Conservation (phyloP, 1,140 invertebrate species). For the Chymomyza costata region DNA sequence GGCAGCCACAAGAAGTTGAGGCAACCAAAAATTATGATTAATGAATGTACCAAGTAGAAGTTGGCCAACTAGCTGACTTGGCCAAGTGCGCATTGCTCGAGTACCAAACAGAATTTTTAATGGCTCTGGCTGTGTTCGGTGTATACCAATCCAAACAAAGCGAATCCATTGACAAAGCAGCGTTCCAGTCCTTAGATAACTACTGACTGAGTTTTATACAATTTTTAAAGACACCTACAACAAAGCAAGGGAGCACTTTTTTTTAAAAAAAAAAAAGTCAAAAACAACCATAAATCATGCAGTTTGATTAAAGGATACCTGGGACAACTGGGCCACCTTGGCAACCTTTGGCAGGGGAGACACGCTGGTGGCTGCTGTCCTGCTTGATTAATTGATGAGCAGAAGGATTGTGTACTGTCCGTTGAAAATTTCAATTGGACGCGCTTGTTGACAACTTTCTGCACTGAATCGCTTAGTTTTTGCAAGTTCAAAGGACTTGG, state of each 20-base stretch:
- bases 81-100: too few species aligned
- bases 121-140: too few species aligned
- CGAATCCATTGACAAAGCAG: too few species aligned
- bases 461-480: not conserved
- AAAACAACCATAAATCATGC: too few species aligned
- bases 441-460: slow-evolving; percentile 56
- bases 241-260: too few species aligned
- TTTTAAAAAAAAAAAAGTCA: too few species aligned
- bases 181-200: too few species aligned
- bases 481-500: too few species aligned
- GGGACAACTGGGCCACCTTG: slow-evolving; percentile 21
- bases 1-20: slow-evolving; percentile 7
- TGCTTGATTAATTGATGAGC: slow-evolving; percentile 52
- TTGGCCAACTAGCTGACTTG: slow-evolving; percentile 52
- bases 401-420: slow-evolving; percentile 50
- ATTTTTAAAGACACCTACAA: too few species aligned
- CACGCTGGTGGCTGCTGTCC: slow-evolving; percentile 34
- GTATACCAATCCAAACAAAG: too few species aligned
- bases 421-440: slow-evolving; percentile 57
- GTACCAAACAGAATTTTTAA: slow-evolving; percentile 59
- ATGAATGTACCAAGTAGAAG: slow-evolving; percentile 40
- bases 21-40: slow-evolving; percentile 73
- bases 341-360: slow-evolving; percentile 18
- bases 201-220: too few species aligned
- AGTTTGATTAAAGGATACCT: slow-evolving; percentile 61